These are phyloP conservation scores for Florisuga fusca DNA, from an alignment of 2,797 vertebrate genomes.

Conservation along the genomic window DNA sequence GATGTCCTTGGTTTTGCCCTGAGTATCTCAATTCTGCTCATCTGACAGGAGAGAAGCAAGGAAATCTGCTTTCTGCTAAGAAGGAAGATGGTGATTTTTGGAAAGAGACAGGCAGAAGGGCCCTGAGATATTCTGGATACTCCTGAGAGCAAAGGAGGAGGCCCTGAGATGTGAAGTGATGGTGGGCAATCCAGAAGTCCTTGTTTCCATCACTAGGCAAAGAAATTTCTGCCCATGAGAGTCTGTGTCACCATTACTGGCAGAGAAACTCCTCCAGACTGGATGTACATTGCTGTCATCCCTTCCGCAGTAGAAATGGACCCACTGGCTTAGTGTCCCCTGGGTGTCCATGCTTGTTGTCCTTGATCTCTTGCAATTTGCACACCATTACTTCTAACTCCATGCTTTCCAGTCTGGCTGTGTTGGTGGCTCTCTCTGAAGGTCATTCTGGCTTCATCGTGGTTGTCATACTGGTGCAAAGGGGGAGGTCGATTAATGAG, in stretches of 20 bases:
- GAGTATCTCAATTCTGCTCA: not conserved
- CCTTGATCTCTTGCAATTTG: not conserved
- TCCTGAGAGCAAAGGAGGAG: not conserved
- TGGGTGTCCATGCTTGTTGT: not conserved
- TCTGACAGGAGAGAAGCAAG: not conserved
- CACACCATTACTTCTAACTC: not conserved
- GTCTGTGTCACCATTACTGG: not conserved
- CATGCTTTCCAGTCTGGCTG: slow-evolving; percentile 30
- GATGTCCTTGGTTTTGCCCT: not conserved
- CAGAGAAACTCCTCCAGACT: not conserved
- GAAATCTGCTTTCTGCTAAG: not conserved
- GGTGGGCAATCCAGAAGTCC: not conserved
- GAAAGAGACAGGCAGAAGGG: not conserved
- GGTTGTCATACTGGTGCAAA: not conserved
- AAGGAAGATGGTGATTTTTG: not conserved
- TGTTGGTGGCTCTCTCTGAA: slow-evolving; percentile 28
- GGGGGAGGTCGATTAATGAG: too few relatives aligned
- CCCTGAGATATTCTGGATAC: not conserved
- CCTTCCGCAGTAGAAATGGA: not conserved
- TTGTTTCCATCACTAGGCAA: not conserved
- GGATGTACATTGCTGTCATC: not conserved
- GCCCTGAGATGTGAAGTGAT: not conserved
- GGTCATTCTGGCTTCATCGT: slow-evolving; percentile 21
- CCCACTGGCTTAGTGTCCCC: not conserved
- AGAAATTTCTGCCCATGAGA: not conserved